phyloP scores from a whole-genome alignment of 2,888 invertebrate genomes.

The Punctoribates punctum region DNA sequence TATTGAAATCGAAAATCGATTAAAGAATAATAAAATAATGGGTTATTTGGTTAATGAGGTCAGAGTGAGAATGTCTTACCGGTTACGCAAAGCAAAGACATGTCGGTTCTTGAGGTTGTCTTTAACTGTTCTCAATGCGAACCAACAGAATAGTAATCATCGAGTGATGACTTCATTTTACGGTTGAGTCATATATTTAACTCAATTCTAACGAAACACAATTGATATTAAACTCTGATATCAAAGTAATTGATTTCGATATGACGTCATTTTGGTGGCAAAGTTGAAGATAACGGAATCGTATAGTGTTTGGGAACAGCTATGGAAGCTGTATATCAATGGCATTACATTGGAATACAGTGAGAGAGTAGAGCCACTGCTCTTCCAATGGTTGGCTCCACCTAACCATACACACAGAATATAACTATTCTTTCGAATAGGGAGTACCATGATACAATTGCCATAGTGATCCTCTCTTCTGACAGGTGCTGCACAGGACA shows the following conservation, averaged over 20 bases:
- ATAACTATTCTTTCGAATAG: background rate
- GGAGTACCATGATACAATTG: background rate
- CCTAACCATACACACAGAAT: slow-evolving; percentile 1
- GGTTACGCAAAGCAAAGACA: slow-evolving; percentile 48
- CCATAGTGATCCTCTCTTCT: background rate
- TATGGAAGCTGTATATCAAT: slow-evolving; percentile 22
- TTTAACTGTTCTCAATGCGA: background rate
- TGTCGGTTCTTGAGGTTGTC: slow-evolving; percentile 8
- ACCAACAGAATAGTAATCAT: background rate
- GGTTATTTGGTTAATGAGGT: background rate
- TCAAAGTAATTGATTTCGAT: slow-evolving; percentile 29
- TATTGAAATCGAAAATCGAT: no score
- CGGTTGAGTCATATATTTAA: background rate
- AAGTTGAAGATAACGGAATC: slow-evolving; percentile 23
- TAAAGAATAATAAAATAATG: no score
- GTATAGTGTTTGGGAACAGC: background rate
- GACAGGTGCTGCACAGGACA: slow-evolving; percentile 3
- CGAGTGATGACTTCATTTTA: background rate
- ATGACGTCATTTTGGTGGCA: slow-evolving; percentile 36
- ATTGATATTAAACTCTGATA: background rate
- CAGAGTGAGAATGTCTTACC: slow-evolving; percentile 45
- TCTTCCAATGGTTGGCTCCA: slow-evolving; percentile 10
- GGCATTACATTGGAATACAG: background rate
- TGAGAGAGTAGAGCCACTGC: background rate
- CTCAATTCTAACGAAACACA: background rate